Percentiles rank a stretch among this genome's conserved stretches.
These are phyloP conservation scores for Urocitellus parryii DNA, from an alignment of 2,113 vertebrate species.

Conservation along the genomic window DNA sequence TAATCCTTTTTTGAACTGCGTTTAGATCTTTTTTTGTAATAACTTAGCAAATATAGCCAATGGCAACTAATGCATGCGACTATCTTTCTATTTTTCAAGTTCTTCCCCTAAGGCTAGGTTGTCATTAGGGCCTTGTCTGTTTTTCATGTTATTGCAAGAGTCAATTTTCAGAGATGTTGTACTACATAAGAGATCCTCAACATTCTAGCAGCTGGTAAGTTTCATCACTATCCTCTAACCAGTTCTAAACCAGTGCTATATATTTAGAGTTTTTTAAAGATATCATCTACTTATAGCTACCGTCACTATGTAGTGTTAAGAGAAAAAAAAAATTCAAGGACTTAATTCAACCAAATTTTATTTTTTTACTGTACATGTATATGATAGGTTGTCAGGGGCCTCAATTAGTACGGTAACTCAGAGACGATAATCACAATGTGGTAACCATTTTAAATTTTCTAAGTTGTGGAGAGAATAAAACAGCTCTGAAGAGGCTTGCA, in stretches of 20 bases:
- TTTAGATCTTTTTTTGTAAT: background rate
- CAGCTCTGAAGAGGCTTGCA: background rate
- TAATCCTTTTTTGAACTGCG: background rate
- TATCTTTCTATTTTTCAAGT: background rate
- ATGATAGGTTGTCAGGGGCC: background rate
- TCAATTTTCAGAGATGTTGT: background rate
- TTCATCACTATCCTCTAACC: background rate
- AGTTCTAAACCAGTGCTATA: background rate
- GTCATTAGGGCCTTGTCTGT: background rate
- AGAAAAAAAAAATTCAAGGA: background rate
- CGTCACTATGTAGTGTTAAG: background rate
- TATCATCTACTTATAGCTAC: background rate
- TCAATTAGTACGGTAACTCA: background rate
- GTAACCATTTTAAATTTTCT: background rate
- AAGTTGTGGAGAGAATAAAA: background rate
- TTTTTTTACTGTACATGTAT: background rate
- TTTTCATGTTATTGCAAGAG: background rate
- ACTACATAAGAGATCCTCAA: background rate
- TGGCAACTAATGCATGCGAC: background rate
- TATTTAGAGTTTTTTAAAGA: background rate
- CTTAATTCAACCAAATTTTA: background rate
- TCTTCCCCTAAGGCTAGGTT: background rate
- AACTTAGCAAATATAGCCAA: background rate
- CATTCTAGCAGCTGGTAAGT: background rate
- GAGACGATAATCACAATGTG: background rate